Percentiles rank a stretch among this genome's conserved stretches.
Conservation (phyloP, 2,797 vertebrate species). For the Vespertilio murinus region DNA sequence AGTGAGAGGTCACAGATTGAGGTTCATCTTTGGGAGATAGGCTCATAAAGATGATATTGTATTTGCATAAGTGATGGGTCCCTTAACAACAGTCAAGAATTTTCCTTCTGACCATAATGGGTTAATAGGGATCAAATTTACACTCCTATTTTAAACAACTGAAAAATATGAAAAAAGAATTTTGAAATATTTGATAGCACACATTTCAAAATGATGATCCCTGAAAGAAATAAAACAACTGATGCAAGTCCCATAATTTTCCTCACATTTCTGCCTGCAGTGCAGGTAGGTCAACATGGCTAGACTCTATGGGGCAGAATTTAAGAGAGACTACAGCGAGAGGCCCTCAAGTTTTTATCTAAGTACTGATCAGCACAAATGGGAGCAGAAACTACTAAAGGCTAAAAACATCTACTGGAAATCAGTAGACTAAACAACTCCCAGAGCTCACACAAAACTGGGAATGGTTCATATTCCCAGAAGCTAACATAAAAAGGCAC, state of each 20-base stretch:
- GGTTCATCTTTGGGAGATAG: neutral
- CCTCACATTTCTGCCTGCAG: neutral
- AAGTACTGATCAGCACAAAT: neutral
- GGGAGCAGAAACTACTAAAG: neutral
- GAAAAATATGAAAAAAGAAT: neutral
- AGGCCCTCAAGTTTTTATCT: neutral
- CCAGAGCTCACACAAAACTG: neutral
- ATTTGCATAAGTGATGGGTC: neutral
- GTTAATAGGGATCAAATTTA: neutral
- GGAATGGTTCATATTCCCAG: neutral
- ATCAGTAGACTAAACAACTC: neutral
- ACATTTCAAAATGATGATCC: neutral
- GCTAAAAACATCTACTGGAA: neutral
- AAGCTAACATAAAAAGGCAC: neutral
- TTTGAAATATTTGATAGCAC: neutral
- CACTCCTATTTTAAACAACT: neutral
- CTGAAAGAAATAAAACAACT: neutral
- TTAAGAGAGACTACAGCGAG: neutral
- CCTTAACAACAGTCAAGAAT: neutral
- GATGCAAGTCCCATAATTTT: neutral
- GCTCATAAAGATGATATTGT: conserved; percentile 2
- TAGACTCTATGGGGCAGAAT: neutral
- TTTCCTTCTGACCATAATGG: conserved; percentile 23
- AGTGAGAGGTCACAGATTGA: neutral
- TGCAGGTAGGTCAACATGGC: neutral